These are phyloP conservation scores for Valencia hispanica DNA, from an alignment of 2,797 vertebrate genomes.

Conservation along the genomic window DNA sequence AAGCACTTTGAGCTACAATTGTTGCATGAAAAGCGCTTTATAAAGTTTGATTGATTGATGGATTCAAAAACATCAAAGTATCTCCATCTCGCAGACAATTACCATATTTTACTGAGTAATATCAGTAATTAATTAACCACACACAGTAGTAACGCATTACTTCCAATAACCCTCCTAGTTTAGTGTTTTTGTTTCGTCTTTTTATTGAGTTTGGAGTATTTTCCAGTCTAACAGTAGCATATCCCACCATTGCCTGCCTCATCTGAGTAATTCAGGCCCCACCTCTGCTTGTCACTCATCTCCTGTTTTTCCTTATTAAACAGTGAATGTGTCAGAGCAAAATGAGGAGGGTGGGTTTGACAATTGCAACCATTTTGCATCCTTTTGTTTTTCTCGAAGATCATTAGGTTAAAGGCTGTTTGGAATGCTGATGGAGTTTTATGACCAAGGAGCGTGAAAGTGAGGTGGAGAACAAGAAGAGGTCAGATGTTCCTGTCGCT, in stretches of 20 bases:
- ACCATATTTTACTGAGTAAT: constrained; percentile 82
- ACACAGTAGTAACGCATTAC: neutral
- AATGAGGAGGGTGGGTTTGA: constrained; percentile 61
- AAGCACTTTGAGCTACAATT: too few relatives aligned
- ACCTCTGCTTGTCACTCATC: constrained; percentile 58
- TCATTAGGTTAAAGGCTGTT: constrained; percentile 37
- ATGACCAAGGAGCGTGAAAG: neutral
- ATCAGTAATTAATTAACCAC: constrained; percentile 78
- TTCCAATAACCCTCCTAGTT: constrained; percentile 1
- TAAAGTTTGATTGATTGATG: too few relatives aligned
- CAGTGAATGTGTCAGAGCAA: constrained; percentile 59
- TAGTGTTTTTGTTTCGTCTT: neutral
- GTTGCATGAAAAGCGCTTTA: too few relatives aligned
- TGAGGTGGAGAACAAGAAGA: constrained; percentile 7
- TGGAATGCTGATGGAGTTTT: constrained; percentile 21
- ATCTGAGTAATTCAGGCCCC: constrained; percentile 39
- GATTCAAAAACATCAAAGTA: constrained; percentile 86
- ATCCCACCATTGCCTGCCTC: constrained; percentile 46
- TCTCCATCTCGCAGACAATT: constrained; percentile 75
- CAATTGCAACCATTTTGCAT: constrained; percentile 67
- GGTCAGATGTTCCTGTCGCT: constrained; percentile 41
- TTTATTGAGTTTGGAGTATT: constrained; percentile 2
- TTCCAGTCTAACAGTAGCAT: constrained; percentile 19
- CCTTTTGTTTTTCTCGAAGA: constrained; percentile 51
- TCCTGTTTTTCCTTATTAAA: constrained; percentile 53